These are phyloP conservation scores for Tetramorium bicarinatum DNA, from an alignment of 2,888 invertebrate species.

Conservation along the genomic window DNA sequence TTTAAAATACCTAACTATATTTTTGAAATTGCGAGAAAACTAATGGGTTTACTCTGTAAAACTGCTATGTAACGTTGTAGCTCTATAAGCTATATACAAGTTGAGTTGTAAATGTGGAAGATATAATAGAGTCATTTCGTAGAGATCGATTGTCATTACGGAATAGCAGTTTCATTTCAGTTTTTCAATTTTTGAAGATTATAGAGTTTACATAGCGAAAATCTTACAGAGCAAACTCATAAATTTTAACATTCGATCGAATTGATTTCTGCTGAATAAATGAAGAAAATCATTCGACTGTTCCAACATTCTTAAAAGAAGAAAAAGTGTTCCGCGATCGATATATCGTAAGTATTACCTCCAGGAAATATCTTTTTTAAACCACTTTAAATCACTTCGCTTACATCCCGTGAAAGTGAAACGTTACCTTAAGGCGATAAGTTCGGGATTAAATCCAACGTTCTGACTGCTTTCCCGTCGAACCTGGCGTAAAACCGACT, in stretches of 20 bases:
- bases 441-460: conserved; percentile 39
- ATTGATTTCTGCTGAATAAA: conserved; percentile 13
- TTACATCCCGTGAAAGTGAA: conserved; percentile 37
- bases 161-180: no score
- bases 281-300: background rate
- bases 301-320: background rate
- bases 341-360: conserved; percentile 10
- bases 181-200: no score
- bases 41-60: no score
- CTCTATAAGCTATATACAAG: no score
- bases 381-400: conserved; percentile 34
- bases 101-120: no score
- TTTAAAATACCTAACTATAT: background rate
- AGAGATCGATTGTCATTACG: no score
- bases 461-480: conserved; percentile 23
- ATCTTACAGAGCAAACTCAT: no score
- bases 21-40: background rate
- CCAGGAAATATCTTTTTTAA: conserved; percentile 18
- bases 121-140: no score
- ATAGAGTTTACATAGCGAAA: no score
- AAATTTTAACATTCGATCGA: background rate
- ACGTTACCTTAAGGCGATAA: conserved; percentile 41
- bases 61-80: no score
- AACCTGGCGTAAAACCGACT: conserved; percentile 31
- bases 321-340: background rate